A percentile compares a stretch with the other conserved stretches of the same genome.
Conservation (phyloP, 2,888 invertebrate species). For the Leistus spinibarbis region DNA sequence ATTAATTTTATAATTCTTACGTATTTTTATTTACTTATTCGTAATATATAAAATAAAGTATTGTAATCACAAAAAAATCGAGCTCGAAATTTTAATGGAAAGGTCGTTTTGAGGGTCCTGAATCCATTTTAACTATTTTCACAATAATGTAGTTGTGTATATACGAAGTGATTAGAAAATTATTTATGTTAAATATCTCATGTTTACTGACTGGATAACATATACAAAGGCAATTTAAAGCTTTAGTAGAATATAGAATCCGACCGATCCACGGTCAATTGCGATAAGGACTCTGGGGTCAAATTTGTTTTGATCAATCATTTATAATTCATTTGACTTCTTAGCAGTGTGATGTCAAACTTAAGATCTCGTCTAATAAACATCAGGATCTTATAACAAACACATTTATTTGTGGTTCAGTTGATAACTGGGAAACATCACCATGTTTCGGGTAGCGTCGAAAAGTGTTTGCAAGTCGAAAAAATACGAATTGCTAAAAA, state of each 20-base stretch:
- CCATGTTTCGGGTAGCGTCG: conserved; percentile 40
- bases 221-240: not conserved
- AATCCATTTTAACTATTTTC: no score
- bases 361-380: no score
- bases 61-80: no score
- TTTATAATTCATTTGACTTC: conserved; percentile 38
- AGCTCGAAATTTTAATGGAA: no score
- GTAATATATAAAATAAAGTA: no score
- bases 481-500: conserved; percentile 19
- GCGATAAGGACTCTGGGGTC: conserved; percentile 44
- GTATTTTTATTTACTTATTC: not conserved
- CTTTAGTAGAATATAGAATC: not conserved
- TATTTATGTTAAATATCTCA: not conserved
- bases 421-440: not conserved
- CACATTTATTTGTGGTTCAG: not conserved
- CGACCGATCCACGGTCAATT: conserved; percentile 32
- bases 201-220: not conserved
- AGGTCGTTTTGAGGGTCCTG: no score
- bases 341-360: conserved; percentile 29
- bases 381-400: not conserved
- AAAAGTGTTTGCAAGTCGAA: conserved; percentile 39
- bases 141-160: no score
- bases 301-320: conserved; percentile 51
- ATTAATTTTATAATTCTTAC: not conserved
- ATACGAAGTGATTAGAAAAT: no score